These are phyloP conservation scores for Aegithalos caudatus DNA, from an alignment of 2,113 vertebrate species.

Conservation along the genomic window DNA sequence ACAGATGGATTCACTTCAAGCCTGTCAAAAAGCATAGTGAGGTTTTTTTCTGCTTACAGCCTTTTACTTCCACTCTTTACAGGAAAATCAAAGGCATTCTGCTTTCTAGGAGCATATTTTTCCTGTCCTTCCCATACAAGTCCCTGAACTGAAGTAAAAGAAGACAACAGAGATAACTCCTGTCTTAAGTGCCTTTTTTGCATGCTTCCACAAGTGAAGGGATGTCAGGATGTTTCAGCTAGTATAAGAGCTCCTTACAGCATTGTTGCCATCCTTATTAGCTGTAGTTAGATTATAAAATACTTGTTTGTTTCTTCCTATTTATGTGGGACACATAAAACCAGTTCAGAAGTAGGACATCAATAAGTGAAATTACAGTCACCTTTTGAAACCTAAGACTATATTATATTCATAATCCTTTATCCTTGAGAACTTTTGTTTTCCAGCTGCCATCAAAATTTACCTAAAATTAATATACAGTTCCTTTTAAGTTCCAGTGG, in stretches of 20 bases:
- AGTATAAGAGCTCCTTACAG: neutral
- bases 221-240: neutral
- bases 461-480: neutral
- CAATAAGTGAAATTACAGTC: neutral
- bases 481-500: neutral
- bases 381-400: neutral
- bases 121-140: neutral
- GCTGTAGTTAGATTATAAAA: neutral
- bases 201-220: neutral
- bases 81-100: neutral
- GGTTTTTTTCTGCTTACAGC: neutral
- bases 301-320: neutral
- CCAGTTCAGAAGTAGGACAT: neutral
- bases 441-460: neutral
- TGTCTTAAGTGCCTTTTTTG: neutral
- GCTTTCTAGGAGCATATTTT: neutral
- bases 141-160: neutral
- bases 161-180: neutral
- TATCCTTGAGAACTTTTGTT: neutral
- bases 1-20: neutral
- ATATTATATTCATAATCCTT: neutral
- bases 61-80: neutral
- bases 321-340: neutral
- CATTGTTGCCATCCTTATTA: rapidly evolving
- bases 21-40: neutral